Evolutionary conservation across 2,888 invertebrate genomes (phyloP).

Genomic region (Agriopis aurantiaria): DNA sequence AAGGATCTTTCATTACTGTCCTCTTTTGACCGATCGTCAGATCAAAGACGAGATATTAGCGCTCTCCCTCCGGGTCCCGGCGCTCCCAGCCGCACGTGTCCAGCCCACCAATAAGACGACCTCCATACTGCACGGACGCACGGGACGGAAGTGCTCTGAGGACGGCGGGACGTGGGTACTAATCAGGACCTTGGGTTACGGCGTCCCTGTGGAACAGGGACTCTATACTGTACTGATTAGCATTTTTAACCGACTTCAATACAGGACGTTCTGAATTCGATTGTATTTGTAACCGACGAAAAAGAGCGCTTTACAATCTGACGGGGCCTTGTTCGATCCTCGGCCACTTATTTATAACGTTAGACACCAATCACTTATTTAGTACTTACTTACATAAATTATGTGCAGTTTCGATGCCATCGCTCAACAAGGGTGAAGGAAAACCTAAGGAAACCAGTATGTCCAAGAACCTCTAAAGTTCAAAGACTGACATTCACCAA

Average conservation of each 20-base stretch:
- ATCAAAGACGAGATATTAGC: neutral
- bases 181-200: neutral
- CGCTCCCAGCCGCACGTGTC: neutral
- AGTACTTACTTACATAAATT: no score
- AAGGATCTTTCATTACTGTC: neutral
- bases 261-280: no score
- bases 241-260: no score
- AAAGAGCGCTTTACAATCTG: no score
- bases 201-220: neutral
- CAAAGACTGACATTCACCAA: no score
- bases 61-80: neutral
- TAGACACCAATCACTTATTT: no score
- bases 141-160: slow-evolving; percentile 1
- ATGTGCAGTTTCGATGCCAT: no score
- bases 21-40: neutral
- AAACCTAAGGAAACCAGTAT: no score
- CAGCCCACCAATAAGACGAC: neutral
- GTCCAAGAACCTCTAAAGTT: no score
- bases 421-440: no score
- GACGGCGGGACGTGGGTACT: neutral
- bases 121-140: neutral
- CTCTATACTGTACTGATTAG: neutral
- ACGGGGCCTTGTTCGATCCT: no score
- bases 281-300: neutral
- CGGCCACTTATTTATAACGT: no score